Evolutionary conservation across 1,140 invertebrate genomes (phyloP), one percentile per base, ranked within the genome.

Genomic region (Brachionus koreanus): DNA sequence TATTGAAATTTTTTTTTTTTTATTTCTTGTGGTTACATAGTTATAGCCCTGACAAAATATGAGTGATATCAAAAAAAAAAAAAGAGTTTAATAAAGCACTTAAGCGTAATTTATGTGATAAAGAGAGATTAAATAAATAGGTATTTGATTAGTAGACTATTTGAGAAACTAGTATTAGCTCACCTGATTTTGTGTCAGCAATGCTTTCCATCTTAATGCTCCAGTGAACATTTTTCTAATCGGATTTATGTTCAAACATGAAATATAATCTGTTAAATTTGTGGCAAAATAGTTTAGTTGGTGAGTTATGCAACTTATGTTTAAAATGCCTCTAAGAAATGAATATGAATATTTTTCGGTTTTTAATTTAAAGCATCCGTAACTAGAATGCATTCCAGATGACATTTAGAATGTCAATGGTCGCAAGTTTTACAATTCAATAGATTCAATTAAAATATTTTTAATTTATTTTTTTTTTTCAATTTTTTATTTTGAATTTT

Each of bases 361-460:
- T 77, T n/a, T 33, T 49, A 49, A n/a, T 77, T 52, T 76, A 3
- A 6, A 76, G 42, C 49, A 76, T 35, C 65, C 33, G 33, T 69
- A 35, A 37, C n/a, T 69, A 6, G 9, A 69, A 69, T 29, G 67
- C 67, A 77, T 57, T 37, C 74, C 74, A 77, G 65, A 69, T 69
- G 65, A 69, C 10, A 2, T 39, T 37, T 39, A 69, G 37, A 69
- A n/a, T 69, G 65, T 69, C 65, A 69, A 69, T 69, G 65, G 65
- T 16, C 63, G 25, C 33, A 74, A 74, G 43, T 35, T 74, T 74
- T 46, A 46, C 69, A 74, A 74, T 74, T 74, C 16, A 74, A 74
- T 74, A 39, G 25, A 46, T 74, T 74, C 69, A 74, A 74, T 74
- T 74, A 74, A 74, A 74, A 74, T 46, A 74, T 74, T 74, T n/a